phyloP scores from a whole-genome alignment of 2,888 invertebrate species.

The Calephelis perditalis region DNA sequence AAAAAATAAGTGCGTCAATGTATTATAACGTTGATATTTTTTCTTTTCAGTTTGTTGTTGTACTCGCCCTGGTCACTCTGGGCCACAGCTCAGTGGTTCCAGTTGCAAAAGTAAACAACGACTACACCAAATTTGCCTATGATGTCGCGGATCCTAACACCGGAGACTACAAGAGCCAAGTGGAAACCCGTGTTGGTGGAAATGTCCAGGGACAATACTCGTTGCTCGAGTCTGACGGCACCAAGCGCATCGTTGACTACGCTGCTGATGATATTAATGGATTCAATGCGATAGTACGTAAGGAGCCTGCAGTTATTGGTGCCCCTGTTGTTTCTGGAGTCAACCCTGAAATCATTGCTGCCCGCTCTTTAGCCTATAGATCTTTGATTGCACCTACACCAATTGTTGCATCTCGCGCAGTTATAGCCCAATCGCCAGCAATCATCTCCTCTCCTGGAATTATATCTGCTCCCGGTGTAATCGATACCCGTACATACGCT shows the following conservation, averaged over 20 bases:
- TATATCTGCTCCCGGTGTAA: conserved; percentile 29
- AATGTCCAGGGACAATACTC: conserved; percentile 39
- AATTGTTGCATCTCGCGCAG: conserved; percentile 32
- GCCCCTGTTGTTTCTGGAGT: conserved; percentile 9
- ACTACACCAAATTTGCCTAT: conserved; percentile 74
- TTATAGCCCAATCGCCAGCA: conserved; percentile 17
- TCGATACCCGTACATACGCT: no score
- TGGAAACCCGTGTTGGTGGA: conserved; percentile 55
- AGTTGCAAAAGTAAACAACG: conserved; percentile 70
- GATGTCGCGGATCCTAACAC: conserved; percentile 77
- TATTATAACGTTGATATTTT: neutral
- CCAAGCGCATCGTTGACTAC: conserved; percentile 77
- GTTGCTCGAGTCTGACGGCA: conserved; percentile 36
- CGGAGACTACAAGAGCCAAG: conserved; percentile 66
- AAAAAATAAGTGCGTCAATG: no score
- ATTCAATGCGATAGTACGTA: conserved; percentile 78
- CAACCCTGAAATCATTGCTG: conserved; percentile 40
- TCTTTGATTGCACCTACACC: conserved; percentile 30
- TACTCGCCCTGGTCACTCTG: conserved; percentile 59
- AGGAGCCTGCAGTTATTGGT: conserved; percentile 61
- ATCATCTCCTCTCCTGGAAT: conserved; percentile 24
- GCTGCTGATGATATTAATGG: conserved; percentile 76
- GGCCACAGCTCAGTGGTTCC: conserved; percentile 64
- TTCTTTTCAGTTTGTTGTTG: conserved; percentile 57
- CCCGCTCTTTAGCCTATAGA: conserved; percentile 36